Evolutionary conservation across 2,888 invertebrate genomes (phyloP).

Genomic region (Cheilosia grossa): DNA sequence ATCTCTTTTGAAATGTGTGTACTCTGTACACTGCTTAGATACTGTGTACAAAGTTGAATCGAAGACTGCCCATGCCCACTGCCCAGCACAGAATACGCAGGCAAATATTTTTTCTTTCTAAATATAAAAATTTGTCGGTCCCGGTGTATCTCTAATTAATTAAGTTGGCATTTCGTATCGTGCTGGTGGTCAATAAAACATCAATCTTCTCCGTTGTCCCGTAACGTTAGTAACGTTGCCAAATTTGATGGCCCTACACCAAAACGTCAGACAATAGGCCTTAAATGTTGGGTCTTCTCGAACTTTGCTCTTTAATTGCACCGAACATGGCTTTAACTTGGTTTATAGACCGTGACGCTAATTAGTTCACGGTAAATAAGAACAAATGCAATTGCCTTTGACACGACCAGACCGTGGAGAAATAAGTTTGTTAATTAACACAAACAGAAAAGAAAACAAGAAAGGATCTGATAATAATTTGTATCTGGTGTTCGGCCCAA

Average conservation of each 20-base stretch:
- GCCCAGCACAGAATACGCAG: not conserved
- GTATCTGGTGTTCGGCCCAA: constrained; percentile 10
- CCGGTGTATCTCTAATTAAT: constrained; percentile 48
- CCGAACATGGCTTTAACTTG: constrained; percentile 4
- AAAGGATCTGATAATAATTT: constrained; percentile 22
- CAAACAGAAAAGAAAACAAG: constrained; percentile 25
- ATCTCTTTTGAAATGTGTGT: constrained; percentile 6
- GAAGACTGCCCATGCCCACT: constrained; percentile 30
- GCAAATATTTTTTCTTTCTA: constrained; percentile 29
- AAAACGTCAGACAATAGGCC: constrained; percentile 9
- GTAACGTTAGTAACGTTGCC: constrained; percentile 43
- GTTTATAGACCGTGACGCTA: constrained; percentile 21
- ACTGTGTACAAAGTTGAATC: constrained; percentile 24
- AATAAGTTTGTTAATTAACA: constrained; percentile 43
- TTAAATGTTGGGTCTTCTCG: not conserved
- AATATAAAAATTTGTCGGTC: constrained; percentile 19
- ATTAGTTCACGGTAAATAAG: constrained; percentile 42
- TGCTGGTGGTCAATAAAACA: constrained; percentile 39
- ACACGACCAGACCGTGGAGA: constrained; percentile 26
- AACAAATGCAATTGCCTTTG: constrained; percentile 8
- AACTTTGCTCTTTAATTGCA: constrained; percentile 1
- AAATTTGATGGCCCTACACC: constrained; percentile 22
- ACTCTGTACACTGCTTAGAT: no score
- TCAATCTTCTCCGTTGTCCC: constrained; percentile 34
- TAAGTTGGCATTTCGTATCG: constrained; percentile 40